Conservation (phyloP, 1,140 invertebrate genomes). For the Drosophila obscura region DNA sequence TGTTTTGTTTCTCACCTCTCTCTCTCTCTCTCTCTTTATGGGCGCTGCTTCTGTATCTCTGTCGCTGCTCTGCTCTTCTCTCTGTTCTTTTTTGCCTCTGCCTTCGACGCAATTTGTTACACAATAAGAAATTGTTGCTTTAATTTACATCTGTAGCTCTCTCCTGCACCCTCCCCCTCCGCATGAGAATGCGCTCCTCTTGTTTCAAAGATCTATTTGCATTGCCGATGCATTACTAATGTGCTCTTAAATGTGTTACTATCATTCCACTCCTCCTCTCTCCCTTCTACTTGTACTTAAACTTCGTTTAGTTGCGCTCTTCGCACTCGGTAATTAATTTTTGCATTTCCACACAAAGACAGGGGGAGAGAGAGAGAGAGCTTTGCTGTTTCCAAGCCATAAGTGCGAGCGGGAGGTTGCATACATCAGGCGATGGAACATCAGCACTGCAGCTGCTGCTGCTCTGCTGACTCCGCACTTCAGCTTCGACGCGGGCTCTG, state of each 20-base stretch:
- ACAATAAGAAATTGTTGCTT: constrained; percentile 69
- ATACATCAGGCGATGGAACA: constrained; percentile 69
- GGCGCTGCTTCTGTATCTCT: constrained; percentile 28
- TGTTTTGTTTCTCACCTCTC: constrained; percentile 66
- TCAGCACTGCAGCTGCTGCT: constrained; percentile 1
- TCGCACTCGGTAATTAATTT: constrained; percentile 30
- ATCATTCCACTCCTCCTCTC: background rate
- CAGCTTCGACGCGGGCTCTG: background rate
- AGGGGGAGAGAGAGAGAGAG: constrained; percentile 18
- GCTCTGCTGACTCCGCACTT: constrained; percentile 36
- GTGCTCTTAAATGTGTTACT: constrained; percentile 13
- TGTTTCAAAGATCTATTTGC: background rate
- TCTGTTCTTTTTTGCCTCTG: constrained; percentile 38
- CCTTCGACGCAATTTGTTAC: constrained; percentile 71
- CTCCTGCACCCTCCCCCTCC: too few species aligned
- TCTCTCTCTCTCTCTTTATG: constrained; percentile 57
- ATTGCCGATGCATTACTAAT: constrained; percentile 9
- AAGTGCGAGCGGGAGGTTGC: constrained; percentile 26
- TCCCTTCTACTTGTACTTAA: constrained; percentile 18
- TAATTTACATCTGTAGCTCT: constrained; percentile 17
- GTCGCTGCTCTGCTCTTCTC: constrained; percentile 32
- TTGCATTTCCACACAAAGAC: constrained; percentile 37
- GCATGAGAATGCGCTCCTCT: too few species aligned
- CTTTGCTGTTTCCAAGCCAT: background rate
- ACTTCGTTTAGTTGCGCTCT: constrained; percentile 46